Percentiles rank a stretch among this genome's conserved stretches.
phyloP scores from a whole-genome alignment of 2,888 invertebrate genomes.

The Flexamia atlantica region DNA sequence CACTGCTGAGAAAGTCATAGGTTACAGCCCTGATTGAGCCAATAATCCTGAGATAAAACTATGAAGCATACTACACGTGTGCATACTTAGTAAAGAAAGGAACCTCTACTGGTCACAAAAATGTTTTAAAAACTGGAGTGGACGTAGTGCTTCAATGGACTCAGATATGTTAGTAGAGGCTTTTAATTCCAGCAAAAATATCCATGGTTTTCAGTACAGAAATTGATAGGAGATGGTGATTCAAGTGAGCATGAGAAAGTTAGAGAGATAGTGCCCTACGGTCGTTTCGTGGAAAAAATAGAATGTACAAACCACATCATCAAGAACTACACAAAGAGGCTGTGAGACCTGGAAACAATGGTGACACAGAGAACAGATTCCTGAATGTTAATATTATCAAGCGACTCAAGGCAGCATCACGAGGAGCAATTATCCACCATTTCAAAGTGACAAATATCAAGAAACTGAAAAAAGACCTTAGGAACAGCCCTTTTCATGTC shows the following conservation, averaged over 20 bases:
- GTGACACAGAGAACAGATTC: slow-evolving; percentile 42
- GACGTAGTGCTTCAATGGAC: slow-evolving; percentile 50
- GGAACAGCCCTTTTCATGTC: slow-evolving; percentile 52
- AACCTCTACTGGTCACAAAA: slow-evolving; percentile 28
- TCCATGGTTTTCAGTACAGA: slow-evolving; percentile 53
- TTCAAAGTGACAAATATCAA: slow-evolving; percentile 39
- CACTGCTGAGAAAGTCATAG: too few species aligned
- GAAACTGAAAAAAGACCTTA: slow-evolving; percentile 52
- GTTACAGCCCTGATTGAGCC: too few species aligned
- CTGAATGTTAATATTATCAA: slow-evolving; percentile 33
- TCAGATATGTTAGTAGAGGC: slow-evolving; percentile 48
- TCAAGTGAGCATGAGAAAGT: slow-evolving; percentile 43
- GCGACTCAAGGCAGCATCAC: slow-evolving; percentile 29
- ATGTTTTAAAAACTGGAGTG: slow-evolving; percentile 50
- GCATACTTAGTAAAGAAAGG: slow-evolving; percentile 52
- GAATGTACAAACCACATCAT: slow-evolving; percentile 60
- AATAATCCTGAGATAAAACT: too few species aligned
- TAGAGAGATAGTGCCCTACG: slow-evolving; percentile 51
- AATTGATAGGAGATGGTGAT: slow-evolving; percentile 52
- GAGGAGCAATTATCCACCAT: slow-evolving; percentile 20
- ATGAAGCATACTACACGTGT: too few species aligned
- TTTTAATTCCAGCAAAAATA: slow-evolving; percentile 54
- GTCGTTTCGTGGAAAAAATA: slow-evolving; percentile 49
- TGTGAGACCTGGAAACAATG: slow-evolving; percentile 44
- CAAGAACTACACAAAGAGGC: slow-evolving; percentile 57